Evolutionary conservation across 2,888 invertebrate genomes (phyloP), one percentile per base, ranked within the genome.

Genomic region (Himalopsyche japonica): DNA sequence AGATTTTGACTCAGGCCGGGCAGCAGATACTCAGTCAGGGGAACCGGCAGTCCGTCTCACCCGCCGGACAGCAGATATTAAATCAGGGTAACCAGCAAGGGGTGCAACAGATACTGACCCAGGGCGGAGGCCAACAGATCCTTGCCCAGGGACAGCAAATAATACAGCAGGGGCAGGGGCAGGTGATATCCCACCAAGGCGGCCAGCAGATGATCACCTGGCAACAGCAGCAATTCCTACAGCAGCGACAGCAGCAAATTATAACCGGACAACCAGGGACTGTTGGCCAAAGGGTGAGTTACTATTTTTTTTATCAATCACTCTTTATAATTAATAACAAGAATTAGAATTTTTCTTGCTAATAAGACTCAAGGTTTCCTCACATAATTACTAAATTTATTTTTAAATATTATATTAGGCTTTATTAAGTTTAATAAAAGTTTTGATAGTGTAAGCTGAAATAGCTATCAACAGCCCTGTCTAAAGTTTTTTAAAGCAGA

Each of bases 1-100:
- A 88, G 82, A 88, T 91, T 0, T 76, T 84, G 32, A 64, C 64
- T 8, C 92, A 92, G 0, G 91, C 92, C 0, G 90, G 91, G 0
- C 93, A 92, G 87, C 93, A 93, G 88, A 91, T 93, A 87, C 91
- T 93, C 20, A 92, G 92, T 82, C 90, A 91, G 12, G 81, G 79
- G 2, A 92, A 91, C 3, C 92, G 92, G 87, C 92, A 92, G 87
- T 90, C 92, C 12, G 79, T 87, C 5, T 24, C 83, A 1, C 87
- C 82, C 37, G 84, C 84, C 18, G 82, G 83, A 7, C 83, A 83
- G 37, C 83, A 85, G 49, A 77, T 83, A 6, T 86, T 88, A 8
- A 88, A 88, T 57, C 86, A 88, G 47, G 88, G 88, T 57, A 86
- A 87, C 76, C 87, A 88, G 85, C 87, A 80, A 83, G 88, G 88